A percentile compares a stretch with the other conserved stretches of the same genome.
Conservation (phyloP, 2,113 vertebrate species). For the Phalacrocorax carbo region DNA sequence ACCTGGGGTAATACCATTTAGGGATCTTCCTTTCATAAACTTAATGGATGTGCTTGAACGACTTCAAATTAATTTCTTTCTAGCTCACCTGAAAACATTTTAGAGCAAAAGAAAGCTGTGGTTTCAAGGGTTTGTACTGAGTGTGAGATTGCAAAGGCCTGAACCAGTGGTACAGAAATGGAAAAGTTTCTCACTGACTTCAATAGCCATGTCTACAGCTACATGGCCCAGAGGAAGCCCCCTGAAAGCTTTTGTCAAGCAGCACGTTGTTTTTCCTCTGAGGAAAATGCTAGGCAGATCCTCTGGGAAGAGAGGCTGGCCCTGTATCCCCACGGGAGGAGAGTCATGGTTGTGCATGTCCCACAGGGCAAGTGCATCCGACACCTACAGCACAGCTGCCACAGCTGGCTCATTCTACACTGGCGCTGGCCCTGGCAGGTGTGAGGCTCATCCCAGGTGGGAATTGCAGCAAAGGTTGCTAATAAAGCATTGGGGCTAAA, state of each 20-base stretch:
- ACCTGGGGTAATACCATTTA: not conserved
- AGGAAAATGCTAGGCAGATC: not conserved
- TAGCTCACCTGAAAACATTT: not conserved
- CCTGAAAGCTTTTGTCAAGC: not conserved
- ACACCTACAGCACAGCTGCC: not conserved
- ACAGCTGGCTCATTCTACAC: not conserved
- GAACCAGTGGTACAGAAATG: not conserved
- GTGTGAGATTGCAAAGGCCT: not conserved
- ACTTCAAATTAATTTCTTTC: not conserved
- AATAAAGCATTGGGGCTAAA: not conserved
- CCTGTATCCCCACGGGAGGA: not conserved
- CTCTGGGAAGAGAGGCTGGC: not conserved
- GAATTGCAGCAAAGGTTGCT: not conserved
- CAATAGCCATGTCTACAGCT: not conserved
- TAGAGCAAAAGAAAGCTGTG: not conserved
- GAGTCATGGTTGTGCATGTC: accelerated
- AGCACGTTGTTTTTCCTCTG: not conserved
- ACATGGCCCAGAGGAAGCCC: not conserved
- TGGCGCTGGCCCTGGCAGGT: not conserved
- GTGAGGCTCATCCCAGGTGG: not conserved
- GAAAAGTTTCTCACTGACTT: not conserved
- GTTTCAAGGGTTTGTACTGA: not conserved
- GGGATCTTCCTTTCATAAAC: not conserved
- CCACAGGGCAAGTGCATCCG: not conserved
- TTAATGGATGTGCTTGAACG: not conserved